Evolutionary conservation across 2,888 invertebrate species (phyloP).

Genomic region (Troglohyphantes excavatus): DNA sequence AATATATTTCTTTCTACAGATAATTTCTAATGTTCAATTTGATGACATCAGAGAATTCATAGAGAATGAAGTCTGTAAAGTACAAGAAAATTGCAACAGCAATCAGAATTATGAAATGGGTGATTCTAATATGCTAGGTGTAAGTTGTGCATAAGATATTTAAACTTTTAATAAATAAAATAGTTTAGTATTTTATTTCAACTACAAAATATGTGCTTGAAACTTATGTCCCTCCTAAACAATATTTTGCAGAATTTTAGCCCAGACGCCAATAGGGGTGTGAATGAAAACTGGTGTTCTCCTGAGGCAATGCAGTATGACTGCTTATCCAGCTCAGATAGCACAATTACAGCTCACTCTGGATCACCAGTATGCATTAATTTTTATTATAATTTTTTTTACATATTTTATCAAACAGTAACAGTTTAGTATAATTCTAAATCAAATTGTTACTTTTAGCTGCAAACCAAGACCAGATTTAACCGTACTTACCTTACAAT

Average conservation of each 20-base stretch:
- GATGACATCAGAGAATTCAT: slow-evolving; percentile 13
- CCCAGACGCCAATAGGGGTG: slow-evolving; percentile 18
- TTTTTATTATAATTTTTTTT: neutral
- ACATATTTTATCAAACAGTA: no score
- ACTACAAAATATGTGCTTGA: no score
- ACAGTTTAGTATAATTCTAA: no score
- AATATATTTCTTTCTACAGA: neutral
- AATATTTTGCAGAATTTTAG: slow-evolving; percentile 27
- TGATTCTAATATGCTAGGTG: slow-evolving; percentile 52
- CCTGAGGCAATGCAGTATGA: slow-evolving; percentile 34
- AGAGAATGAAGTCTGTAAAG: slow-evolving; percentile 21
- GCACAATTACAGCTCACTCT: slow-evolving; percentile 66
- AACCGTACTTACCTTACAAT: no score
- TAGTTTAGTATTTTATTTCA: no score
- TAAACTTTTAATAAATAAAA: no score
- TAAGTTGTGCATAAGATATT: slow-evolving; percentile 16
- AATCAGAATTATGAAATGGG: slow-evolving; percentile 35
- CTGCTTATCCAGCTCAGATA: slow-evolving; percentile 64
- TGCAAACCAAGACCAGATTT: no score
- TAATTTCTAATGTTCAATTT: slow-evolving; percentile 10
- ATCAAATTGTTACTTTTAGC: no score
- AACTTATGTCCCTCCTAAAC: neutral
- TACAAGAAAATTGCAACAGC: slow-evolving; percentile 3
- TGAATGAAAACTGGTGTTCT: slow-evolving; percentile 61
- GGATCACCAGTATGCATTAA: slow-evolving; percentile 60